Conservation (phyloP, 2,888 invertebrate species). For the Thymelicus lineola region DNA sequence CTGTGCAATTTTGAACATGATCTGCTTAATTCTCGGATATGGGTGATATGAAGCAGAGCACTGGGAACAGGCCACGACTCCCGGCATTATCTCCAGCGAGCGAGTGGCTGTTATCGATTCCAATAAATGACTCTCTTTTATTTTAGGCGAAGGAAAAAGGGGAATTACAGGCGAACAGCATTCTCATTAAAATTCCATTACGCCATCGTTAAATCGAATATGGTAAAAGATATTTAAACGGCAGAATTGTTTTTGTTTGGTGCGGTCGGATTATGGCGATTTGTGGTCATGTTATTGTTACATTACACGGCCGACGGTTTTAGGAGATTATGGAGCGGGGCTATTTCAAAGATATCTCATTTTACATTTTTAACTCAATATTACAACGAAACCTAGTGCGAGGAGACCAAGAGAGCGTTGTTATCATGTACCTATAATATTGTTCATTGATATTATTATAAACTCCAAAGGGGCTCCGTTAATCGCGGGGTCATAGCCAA, state of each 20-base stretch:
- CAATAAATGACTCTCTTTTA: conserved; percentile 41
- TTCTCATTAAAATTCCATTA: conserved; percentile 80
- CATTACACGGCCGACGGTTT: conserved; percentile 1
- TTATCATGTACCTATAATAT: too few relatives aligned
- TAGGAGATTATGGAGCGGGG: background rate
- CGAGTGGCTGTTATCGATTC: conserved; percentile 38
- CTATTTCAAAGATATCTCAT: background rate
- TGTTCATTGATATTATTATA: too few relatives aligned
- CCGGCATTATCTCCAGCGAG: conserved; percentile 36
- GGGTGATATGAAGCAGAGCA: background rate
- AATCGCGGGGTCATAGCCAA: too few relatives aligned
- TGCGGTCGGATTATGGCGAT: background rate
- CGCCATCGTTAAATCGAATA: conserved; percentile 57
- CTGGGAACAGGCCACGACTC: conserved; percentile 21
- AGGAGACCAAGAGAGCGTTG: background rate
- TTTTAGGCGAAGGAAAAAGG: conserved; percentile 37
- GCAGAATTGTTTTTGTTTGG: conserved; percentile 54
- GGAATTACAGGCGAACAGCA: conserved; percentile 54
- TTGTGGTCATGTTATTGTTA: conserved; percentile 11
- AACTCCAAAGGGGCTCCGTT: too few relatives aligned
- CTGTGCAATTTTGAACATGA: too few relatives aligned
- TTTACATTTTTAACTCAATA: background rate
- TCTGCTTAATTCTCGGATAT: background rate
- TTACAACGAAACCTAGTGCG: background rate
- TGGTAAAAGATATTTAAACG: conserved; percentile 58